Evolutionary conservation across 2,113 vertebrate species (phyloP).

Genomic region (Aphelocoma coerulescens): DNA sequence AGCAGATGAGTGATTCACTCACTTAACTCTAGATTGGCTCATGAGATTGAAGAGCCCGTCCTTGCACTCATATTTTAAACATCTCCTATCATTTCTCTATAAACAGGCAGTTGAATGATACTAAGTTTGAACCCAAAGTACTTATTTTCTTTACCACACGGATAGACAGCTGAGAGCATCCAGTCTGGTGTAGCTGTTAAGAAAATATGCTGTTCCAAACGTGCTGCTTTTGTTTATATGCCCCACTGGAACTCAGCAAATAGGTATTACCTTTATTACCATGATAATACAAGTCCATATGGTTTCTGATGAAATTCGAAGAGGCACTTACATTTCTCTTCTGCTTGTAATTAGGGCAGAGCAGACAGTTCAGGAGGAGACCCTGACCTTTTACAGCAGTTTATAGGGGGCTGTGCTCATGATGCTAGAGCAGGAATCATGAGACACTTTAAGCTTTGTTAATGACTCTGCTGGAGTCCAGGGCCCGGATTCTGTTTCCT

Average conservation of each 20-base stretch:
- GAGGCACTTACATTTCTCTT: background rate
- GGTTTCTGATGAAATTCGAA: background rate
- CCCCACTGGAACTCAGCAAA: background rate
- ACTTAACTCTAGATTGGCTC: conserved; percentile 35
- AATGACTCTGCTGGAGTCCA: background rate
- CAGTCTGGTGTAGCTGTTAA: background rate
- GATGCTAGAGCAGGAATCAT: background rate
- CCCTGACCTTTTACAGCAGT: background rate
- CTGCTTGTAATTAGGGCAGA: background rate
- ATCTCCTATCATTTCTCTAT: background rate
- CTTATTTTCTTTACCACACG: background rate
- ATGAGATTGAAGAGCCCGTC: conserved; percentile 20
- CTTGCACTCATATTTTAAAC: conserved; percentile 17
- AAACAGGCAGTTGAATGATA: background rate
- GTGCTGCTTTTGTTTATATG: background rate
- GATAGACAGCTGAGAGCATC: background rate
- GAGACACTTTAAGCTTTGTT: background rate
- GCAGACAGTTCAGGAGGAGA: background rate
- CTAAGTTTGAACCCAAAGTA: background rate
- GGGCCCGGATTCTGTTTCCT: background rate
- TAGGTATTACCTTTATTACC: background rate
- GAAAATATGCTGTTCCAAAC: background rate
- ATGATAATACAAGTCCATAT: background rate
- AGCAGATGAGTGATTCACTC: background rate
- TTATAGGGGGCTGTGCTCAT: background rate